phyloP scores from a whole-genome alignment of 2,888 invertebrate genomes.

The Cyrtodaria siliqua region DNA sequence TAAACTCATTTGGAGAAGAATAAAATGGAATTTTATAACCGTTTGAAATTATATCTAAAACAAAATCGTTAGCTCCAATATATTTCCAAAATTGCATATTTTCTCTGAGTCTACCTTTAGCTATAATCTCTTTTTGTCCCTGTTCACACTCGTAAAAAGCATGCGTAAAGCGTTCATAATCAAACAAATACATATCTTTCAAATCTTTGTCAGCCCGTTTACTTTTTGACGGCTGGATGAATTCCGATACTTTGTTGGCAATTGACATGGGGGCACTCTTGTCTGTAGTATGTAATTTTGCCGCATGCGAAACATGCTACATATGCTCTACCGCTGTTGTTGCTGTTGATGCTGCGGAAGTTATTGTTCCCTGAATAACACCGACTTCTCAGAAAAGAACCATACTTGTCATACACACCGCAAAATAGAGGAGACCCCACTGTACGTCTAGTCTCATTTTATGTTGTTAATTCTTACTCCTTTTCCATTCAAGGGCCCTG shows the following conservation, averaged over 20 bases:
- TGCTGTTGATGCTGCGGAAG: conserved; percentile 2
- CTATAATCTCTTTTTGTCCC: conserved; percentile 30
- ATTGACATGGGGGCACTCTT: background rate
- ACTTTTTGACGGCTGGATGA: too few species aligned
- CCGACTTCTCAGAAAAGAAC: background rate
- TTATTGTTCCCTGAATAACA: background rate
- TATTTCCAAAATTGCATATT: conserved; percentile 14
- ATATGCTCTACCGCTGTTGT: background rate
- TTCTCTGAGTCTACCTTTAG: conserved; percentile 20
- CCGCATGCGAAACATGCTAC: background rate
- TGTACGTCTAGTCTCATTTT: too few species aligned
- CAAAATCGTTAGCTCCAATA: conserved; percentile 9
- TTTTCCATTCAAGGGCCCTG: too few species aligned
- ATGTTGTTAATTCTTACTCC: too few species aligned
- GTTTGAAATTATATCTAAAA: conserved; percentile 6
- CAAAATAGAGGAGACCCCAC: too few species aligned
- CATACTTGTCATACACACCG: too few species aligned
- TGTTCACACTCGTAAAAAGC: conserved; percentile 46
- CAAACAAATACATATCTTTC: too few species aligned
- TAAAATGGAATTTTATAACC: conserved; percentile 20
- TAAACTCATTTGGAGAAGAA: too few species aligned
- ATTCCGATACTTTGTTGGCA: too few species aligned
- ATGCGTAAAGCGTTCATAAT: conserved; percentile 19
- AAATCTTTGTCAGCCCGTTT: too few species aligned
- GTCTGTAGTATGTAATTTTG: background rate